A percentile compares a stretch with the other conserved stretches of the same genome.
phyloP scores from a whole-genome alignment of 2,797 vertebrate genomes.

The Sandelia bainsii region DNA sequence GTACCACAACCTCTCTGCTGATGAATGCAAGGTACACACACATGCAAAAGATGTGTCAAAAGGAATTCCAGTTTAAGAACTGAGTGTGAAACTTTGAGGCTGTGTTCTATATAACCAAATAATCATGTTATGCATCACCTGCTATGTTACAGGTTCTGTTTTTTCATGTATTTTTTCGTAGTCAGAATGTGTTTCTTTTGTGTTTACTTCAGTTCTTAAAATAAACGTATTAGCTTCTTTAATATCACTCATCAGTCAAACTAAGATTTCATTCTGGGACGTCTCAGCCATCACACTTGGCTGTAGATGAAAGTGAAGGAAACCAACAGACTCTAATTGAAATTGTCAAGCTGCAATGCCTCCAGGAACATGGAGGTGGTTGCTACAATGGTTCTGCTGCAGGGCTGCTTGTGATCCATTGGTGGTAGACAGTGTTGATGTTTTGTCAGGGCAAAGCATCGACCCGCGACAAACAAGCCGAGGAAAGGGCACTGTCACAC shows the following conservation, averaged over 20 bases:
- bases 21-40: slow-evolving; percentile 94
- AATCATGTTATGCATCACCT: too few species aligned
- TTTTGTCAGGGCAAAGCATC: slow-evolving; percentile 92
- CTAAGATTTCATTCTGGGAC: not conserved
- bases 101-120: too few species aligned
- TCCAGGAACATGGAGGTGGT: slow-evolving; percentile 28
- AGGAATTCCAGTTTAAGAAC: slow-evolving; percentile 8
- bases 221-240: not conserved
- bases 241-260: not conserved
- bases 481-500: slow-evolving; percentile 91
- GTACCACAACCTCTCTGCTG: slow-evolving; percentile 96
- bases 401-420: slow-evolving; percentile 37
- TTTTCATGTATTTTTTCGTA: too few species aligned
- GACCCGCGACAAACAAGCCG: slow-evolving; percentile 94
- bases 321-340: slow-evolving; percentile 33
- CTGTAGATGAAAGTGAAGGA: slow-evolving; percentile 13
- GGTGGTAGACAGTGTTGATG: slow-evolving; percentile 62
- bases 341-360: slow-evolving; percentile 51
- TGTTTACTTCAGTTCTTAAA: not conserved
- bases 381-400: slow-evolving; percentile 28
- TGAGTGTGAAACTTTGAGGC: slow-evolving; percentile 17
- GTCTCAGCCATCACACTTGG: not conserved
- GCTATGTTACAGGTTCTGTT: too few species aligned
- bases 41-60: not conserved
- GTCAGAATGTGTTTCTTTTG: not conserved